Base-by-base conservation (phyloP, 2,113 vertebrate genomes). In the Rissa tridactyla region DNA sequence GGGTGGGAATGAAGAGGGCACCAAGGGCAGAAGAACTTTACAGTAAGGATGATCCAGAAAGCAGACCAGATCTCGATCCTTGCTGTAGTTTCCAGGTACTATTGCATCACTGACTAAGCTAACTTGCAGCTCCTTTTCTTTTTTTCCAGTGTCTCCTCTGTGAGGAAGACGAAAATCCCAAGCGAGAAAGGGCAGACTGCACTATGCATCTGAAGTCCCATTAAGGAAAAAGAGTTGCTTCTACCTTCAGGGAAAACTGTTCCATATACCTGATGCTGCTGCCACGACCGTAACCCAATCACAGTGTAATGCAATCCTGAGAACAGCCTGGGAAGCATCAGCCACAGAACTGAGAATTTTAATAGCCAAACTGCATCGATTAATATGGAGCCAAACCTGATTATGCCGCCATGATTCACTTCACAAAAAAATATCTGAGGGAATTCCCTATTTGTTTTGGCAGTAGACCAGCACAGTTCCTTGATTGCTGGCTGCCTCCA, bases 361-460 rank as follows among this genome's bases (percentile, higher is more conserved):
- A 65, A 87, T 52, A 87, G 32, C 25, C 86, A 78, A 76, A 68
- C 36, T 82, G 34, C 52, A 61, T 36, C 0, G 0, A 91, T 91
- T 78, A 86, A 69, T 79, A 76, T 4, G 25, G 54, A 91, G 73
- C 42, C 88, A 86, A 96, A 92, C 36, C 49, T 78, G 49, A 93
- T 91, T 82, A 79, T 38, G 25, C 13, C 69, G n/a, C 44, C 47
- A 72, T 69, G 47, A 92, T 86, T 91, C 44, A 36, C 30, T 71
- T 78, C 36, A 75, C 65, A 21, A 71, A 82, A 55, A 90, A 86
- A 38, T 73, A 76, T 60, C 58, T 27, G 23, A 95, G 86, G 77
- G 80, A 95, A 95, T 95, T 91, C 94, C 64, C 47, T 84, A 11
- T 72, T 93, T 90, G 40, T 71, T 91, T 84, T 93, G 88, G 82